Evolutionary conservation across 2,797 vertebrate genomes (phyloP), one percentile per base, ranked within the genome.

Genomic region (Selene dorsalis): DNA sequence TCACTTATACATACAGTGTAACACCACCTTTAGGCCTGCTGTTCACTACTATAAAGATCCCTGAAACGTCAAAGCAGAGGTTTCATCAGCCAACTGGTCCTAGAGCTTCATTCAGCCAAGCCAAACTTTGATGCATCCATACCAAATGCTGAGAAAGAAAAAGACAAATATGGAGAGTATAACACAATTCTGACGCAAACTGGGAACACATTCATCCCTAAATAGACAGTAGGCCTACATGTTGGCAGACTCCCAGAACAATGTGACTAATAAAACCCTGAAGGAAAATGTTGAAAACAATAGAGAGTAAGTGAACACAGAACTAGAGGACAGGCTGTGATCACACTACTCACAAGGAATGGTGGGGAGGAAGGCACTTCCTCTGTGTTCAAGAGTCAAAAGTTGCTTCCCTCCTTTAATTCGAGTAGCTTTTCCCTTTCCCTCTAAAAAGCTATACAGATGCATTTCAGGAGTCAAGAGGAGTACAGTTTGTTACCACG

Each of bases 251-350:
- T 28, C 82, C 61, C 78, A 73, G 59, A 63, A n/a, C 62, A 58
- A 58, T 61, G 71, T 87, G 79, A 86, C 77, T 85, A 82, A 77
- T 70, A 62, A 62, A 62, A 38, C 63, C 64, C 69, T 57, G 50
- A 45, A 81, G 73, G 67, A 57, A 64, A 82, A 60, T 26, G 20
- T 24, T 50, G 13, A 22, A 63, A 47, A 69, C 35, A 70, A 52
- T 32, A 75, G 17, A 71, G 32, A 70, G 17, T 59, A 22, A 60
- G 62, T 69, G 59, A 77, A 58, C 60, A 69, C 6, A 69, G 26
- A 65, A 41, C 4, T 41, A 17, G 38, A 69, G 20, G 55, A 39
- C 48, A 75, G 32, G 58, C 47, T 18, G 30, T 60, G 26, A 59
- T 65, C 43, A 56, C 30, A 55, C 35, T 45, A 60, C 57, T 62